Evolutionary conservation across 2,888 invertebrate genomes (phyloP).

Genomic region (Apotomis turbidana): DNA sequence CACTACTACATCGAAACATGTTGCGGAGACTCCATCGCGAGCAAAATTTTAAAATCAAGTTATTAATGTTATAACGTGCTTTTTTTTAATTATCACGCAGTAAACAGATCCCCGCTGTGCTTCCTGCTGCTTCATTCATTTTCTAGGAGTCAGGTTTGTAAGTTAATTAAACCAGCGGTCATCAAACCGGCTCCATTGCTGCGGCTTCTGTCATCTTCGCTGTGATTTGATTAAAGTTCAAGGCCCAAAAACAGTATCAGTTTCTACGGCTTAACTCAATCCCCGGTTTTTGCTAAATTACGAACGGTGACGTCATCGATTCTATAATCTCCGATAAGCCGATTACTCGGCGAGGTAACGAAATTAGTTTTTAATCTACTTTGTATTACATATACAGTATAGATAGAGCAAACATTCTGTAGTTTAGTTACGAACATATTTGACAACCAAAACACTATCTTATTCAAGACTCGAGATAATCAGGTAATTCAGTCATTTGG

Average conservation of each 20-base stretch:
- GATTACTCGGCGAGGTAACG: constrained; percentile 26
- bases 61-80: constrained; percentile 18
- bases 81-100: constrained; percentile 1
- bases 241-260: constrained; percentile 16
- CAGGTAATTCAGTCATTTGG: too few species aligned
- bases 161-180: constrained; percentile 24
- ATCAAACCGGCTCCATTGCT: constrained; percentile 19
- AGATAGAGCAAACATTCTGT: background rate
- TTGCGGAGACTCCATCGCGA: background rate
- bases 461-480: too few species aligned
- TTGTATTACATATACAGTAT: background rate
- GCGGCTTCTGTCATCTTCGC: constrained; percentile 24
- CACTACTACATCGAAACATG: too few species aligned
- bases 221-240: constrained; percentile 19
- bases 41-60: background rate
- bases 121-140: constrained; percentile 24
- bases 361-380: constrained; percentile 18
- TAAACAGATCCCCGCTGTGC: constrained; percentile 22
- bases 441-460: too few species aligned
- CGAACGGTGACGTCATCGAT: constrained; percentile 29
- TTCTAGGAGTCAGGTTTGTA: constrained; percentile 23
- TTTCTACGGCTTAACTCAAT: constrained; percentile 13
- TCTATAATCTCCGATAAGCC: constrained; percentile 34
- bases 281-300: constrained; percentile 18
- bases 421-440: background rate